Evolutionary conservation across 2,888 invertebrate genomes (phyloP).

Genomic region (Marronus borbonicus): DNA sequence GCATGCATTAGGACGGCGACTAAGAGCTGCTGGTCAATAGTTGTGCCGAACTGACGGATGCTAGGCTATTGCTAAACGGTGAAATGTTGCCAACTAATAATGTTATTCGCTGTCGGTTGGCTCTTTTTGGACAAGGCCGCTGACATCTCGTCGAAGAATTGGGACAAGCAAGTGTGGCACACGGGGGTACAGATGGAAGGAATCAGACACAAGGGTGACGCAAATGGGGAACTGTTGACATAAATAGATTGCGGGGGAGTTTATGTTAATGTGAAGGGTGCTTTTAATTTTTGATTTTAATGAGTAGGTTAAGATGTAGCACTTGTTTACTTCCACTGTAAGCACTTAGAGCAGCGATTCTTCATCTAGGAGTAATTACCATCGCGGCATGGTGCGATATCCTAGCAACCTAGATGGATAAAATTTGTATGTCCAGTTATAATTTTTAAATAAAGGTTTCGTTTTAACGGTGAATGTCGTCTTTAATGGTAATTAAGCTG

Average conservation of each 20-base stretch:
- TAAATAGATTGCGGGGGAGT: background rate
- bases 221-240: slow-evolving; percentile 22
- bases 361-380: too few relatives aligned
- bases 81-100: background rate
- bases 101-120: background rate
- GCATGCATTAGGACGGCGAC: slow-evolving; percentile 32
- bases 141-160: slow-evolving; percentile 25
- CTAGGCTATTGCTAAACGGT: background rate
- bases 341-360: too few relatives aligned
- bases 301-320: background rate
- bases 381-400: too few relatives aligned
- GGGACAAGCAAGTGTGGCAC: slow-evolving; percentile 12
- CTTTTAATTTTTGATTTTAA: slow-evolving; percentile 9
- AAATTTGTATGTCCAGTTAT: too few relatives aligned
- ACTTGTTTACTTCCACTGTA: too few relatives aligned
- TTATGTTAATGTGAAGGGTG: slow-evolving; percentile 6
- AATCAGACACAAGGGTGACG: slow-evolving; percentile 30
- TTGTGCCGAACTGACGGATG: slow-evolving; percentile 19
- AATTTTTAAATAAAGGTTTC: too few relatives aligned
- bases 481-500: too few relatives aligned
- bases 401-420: too few relatives aligned
- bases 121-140: slow-evolving; percentile 38
- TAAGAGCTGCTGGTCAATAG: slow-evolving; percentile 44
- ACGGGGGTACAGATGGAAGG: slow-evolving; percentile 4
- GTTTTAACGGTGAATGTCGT: too few relatives aligned